Evolutionary conservation across 2,797 vertebrate genomes (phyloP), one percentile per base, ranked within the genome.

Genomic region (Muraenolepis orangiensis): DNA sequence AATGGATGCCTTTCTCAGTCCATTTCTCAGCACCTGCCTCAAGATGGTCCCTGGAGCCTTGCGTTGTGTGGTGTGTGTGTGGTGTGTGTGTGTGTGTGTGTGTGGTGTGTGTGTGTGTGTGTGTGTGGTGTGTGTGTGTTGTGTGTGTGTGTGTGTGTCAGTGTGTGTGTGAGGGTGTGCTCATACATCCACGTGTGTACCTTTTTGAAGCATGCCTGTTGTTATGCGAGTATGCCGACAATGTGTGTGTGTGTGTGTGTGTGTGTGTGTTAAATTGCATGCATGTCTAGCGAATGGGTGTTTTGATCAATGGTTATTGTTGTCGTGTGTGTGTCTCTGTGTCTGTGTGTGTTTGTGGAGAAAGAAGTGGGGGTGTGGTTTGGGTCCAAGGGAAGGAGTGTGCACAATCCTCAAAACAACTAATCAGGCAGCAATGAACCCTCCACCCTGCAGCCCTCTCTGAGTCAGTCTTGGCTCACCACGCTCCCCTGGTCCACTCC

Each of bases 391-490:
- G 75, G 83, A 86, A 84, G 71, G 82, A 74, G 78, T 82, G 78
- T 76, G 76, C 82, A 80, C 67, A 74, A 84, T 74, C 76, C 78
- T 80, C 81, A 87, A 68, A 82, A 82, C 87, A 88, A 77, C 83
- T 76, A 85, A n/a, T 74, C 83, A 78, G 73, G 73, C 82, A 88
- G 82, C 80, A 78, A 57, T 77, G 77, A 79, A 88, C 82, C 85
- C 85, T 82, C 85, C 82, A n/a, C 84, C 86, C 88, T 85, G 23
- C 23, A 76, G 61, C 79, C n/a, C 77, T 74, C 42, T 74, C 51
- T 91, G 89, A 91, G 80, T 91, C 90, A 92, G 87, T 70, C 76
- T 70, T 82, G 81, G 86, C 86, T 87, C 38, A 70, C 72, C 12
- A 69, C 66, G 76, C 74, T 69, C 81, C 76, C 86, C 80, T 76